Evolutionary conservation across 2,888 invertebrate species (phyloP).

Genomic region (Metalampra italica): DNA sequence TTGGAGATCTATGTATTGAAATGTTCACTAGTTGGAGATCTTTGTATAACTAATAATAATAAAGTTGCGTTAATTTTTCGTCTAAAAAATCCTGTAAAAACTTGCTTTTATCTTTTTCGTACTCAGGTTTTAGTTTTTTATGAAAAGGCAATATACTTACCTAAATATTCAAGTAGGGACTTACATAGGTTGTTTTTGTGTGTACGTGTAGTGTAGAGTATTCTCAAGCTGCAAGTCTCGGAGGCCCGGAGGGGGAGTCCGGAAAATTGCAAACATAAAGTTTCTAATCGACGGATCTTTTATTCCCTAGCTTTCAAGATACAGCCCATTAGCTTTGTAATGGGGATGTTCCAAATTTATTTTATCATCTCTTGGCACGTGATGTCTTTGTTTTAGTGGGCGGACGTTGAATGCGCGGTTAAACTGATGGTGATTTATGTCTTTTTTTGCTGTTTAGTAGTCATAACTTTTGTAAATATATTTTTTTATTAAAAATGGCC

Average conservation of each 20-base stretch:
- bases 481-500: too few species aligned
- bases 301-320: conserved; percentile 72
- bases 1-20: too few species aligned
- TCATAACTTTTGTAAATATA: background rate
- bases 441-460: conserved; percentile 1
- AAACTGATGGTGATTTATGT: background rate
- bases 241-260: conserved; percentile 37
- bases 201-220: conserved; percentile 29
- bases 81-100: too few species aligned
- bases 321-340: conserved; percentile 77
- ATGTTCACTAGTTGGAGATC: too few species aligned
- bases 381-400: conserved; percentile 64
- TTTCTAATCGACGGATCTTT: conserved; percentile 78
- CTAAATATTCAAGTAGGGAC: too few species aligned
- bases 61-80: too few species aligned
- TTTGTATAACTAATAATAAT: too few species aligned
- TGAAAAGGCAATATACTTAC: background rate
- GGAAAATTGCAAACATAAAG: conserved; percentile 77
- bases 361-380: conserved; percentile 76
- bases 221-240: conserved; percentile 34
- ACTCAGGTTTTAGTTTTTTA: too few species aligned
- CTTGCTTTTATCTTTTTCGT: too few species aligned
- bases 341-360: conserved; percentile 75
- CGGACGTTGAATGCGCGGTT: conserved; percentile 19
- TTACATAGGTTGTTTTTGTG: background rate